A percentile compares a stretch with the other conserved stretches of the same genome.
These are phyloP conservation scores for Megatriorchis doriae DNA, from an alignment of 2,113 vertebrate species.

Conservation along the genomic window DNA sequence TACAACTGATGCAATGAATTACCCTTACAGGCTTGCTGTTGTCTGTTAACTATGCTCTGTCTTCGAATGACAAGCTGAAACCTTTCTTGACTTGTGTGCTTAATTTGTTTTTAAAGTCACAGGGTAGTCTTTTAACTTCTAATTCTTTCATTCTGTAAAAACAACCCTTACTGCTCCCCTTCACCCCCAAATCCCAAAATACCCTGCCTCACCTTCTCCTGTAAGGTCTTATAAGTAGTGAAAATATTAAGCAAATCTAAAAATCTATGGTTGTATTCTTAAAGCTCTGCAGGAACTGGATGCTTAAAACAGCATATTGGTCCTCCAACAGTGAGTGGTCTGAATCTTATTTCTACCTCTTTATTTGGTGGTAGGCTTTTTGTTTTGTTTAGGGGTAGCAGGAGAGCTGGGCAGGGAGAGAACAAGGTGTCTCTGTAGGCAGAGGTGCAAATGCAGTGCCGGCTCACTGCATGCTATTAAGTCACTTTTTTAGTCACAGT, in stretches of 20 bases:
- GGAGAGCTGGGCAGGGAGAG: not conserved
- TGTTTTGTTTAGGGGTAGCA: not conserved
- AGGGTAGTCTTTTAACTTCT: not conserved
- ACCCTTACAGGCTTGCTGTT: not conserved
- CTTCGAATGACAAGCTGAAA: not conserved
- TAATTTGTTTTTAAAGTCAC: not conserved
- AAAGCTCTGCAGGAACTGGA: not conserved
- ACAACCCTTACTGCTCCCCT: fast-evolving
- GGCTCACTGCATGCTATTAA: not conserved
- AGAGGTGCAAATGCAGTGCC: not conserved
- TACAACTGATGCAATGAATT: not conserved
- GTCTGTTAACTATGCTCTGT: not conserved
- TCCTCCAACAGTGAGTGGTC: not conserved
- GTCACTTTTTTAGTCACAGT: not conserved
- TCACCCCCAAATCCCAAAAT: not conserved
- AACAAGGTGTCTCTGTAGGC: not conserved
- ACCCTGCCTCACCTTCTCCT: not conserved
- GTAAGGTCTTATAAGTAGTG: not conserved
- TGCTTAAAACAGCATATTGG: not conserved
- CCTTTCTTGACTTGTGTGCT: not conserved
- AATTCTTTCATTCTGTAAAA: not conserved
- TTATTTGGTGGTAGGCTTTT: not conserved
- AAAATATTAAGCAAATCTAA: not conserved
- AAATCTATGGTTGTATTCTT: not conserved
- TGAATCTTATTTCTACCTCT: not conserved